Conservation (phyloP, 2,113 vertebrate species). For the Colius striatus region DNA sequence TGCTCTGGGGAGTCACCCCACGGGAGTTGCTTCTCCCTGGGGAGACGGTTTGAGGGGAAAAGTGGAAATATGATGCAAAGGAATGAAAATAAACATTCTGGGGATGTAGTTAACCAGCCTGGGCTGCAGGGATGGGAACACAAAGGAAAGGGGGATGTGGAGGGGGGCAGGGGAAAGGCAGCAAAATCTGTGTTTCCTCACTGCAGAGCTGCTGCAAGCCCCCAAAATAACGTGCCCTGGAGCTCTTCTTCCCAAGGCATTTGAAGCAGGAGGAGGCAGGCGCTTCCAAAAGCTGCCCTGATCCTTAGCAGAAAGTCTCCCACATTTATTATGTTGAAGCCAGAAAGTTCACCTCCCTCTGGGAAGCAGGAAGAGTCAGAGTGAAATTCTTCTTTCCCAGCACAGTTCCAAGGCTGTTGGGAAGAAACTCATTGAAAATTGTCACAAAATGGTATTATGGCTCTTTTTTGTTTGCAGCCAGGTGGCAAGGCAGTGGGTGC, state of each 20-base stretch:
- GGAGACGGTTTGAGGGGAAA: neutral
- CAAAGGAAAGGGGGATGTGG: neutral
- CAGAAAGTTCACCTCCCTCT: neutral
- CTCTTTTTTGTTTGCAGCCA: neutral
- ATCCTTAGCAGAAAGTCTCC: neutral
- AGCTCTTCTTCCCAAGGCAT: rapidly evolving
- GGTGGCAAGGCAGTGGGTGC: neutral
- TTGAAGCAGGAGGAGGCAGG: neutral
- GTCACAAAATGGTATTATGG: neutral
- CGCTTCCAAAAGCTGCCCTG: neutral
- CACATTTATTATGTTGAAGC: neutral
- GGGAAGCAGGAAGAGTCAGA: neutral
- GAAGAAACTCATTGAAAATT: neutral
- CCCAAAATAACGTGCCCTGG: neutral
- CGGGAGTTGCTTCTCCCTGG: neutral
- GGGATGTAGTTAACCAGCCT: neutral
- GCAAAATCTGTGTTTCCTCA: neutral
- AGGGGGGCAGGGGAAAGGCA: neutral
- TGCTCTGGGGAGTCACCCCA: neutral
- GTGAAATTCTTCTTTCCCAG: neutral
- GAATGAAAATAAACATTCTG: conserved; percentile 17
- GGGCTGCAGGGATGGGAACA: neutral
- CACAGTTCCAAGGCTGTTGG: neutral
- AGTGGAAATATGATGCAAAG: neutral
- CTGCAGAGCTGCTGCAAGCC: neutral